Conservation (phyloP, 2,113 vertebrate genomes). For the Hylia prasina region DNA sequence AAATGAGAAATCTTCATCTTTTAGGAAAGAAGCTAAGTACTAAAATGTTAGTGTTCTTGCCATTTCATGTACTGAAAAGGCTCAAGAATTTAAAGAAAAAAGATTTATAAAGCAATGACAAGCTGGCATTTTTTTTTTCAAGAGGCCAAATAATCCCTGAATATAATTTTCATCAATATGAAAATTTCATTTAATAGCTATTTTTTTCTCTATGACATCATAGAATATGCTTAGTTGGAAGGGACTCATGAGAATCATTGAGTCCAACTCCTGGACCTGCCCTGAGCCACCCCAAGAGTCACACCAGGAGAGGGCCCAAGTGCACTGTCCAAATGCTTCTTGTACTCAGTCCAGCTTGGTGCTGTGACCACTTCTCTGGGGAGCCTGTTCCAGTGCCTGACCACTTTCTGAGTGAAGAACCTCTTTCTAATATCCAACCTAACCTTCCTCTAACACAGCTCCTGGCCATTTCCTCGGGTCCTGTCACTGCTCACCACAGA, state of each 20-base stretch:
- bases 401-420: neutral
- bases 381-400: neutral
- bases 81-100: neutral
- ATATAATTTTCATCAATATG: neutral
- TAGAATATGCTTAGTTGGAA: neutral
- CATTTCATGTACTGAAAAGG: neutral
- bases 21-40: neutral
- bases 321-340: neutral
- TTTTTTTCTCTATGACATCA: neutral
- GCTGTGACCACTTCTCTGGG: neutral
- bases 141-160: neutral
- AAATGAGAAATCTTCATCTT: neutral
- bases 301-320: neutral
- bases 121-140: neutral
- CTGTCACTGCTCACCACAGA: neutral
- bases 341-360: neutral
- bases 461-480: fast-evolving
- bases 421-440: neutral
- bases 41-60: neutral
- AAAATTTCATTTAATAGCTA: neutral
- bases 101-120: neutral
- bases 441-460: neutral
- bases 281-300: neutral
- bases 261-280: neutral
- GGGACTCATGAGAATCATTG: neutral